Conservation (phyloP, 2,888 invertebrate genomes). For the Saturnia pavonia region DNA sequence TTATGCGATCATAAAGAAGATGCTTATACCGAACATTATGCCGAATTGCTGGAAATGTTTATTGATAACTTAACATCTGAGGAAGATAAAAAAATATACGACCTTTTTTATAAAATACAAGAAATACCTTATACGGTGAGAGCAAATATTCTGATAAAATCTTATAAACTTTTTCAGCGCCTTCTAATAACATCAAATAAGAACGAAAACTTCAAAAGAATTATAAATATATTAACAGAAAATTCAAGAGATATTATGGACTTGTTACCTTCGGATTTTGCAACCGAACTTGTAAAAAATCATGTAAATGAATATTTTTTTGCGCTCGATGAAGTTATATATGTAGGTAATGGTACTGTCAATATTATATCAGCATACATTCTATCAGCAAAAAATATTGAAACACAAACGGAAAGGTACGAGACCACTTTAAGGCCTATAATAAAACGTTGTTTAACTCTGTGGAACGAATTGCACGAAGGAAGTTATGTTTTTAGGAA, state of each 20-base stretch:
- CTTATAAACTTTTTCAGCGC: constrained; percentile 52
- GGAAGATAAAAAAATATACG: constrained; percentile 58
- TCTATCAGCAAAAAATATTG: constrained; percentile 44
- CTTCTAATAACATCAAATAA: constrained; percentile 30
- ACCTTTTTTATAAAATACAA: constrained; percentile 40
- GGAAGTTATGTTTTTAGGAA: constrained; percentile 33
- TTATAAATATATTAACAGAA: constrained; percentile 33
- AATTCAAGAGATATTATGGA: constrained; percentile 50
- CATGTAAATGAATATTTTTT: constrained; percentile 43
- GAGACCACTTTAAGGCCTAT: constrained; percentile 47
- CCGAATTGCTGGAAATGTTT: constrained; percentile 53
- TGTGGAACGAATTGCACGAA: constrained; percentile 41
- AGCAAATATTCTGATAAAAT: constrained; percentile 50
- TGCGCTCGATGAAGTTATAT: constrained; percentile 27
- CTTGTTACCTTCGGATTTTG: constrained; percentile 45
- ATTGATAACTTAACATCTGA: constrained; percentile 53
- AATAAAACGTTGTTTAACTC: constrained; percentile 40
- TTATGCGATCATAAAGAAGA: constrained; percentile 50
- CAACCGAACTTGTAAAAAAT: constrained; percentile 46
- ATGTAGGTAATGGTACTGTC: constrained; percentile 29
- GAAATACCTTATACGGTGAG: constrained; percentile 45
- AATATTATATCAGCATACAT: constrained; percentile 49
- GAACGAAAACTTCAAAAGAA: constrained; percentile 27
- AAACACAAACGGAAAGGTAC: constrained; percentile 48
- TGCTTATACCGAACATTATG: constrained; percentile 40